phyloP scores from a whole-genome alignment of 2,888 invertebrate genomes.

The Rhyacophila evoluta region DNA sequence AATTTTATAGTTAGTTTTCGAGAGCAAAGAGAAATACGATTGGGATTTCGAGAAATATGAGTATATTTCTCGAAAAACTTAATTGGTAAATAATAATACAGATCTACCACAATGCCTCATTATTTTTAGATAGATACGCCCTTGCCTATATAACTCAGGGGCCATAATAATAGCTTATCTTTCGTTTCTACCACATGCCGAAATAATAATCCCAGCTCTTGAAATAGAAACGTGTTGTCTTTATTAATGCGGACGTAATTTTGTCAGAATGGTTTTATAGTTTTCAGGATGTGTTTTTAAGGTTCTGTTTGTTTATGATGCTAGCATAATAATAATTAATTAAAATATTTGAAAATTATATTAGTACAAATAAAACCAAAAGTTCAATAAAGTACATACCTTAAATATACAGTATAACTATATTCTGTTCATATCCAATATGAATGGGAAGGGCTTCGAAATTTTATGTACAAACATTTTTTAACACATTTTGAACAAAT shows the following conservation, averaged over 20 bases:
- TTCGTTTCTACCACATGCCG: conserved; percentile 4
- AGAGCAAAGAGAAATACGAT: too few relatives aligned
- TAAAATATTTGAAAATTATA: too few relatives aligned
- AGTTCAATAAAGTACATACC: too few relatives aligned
- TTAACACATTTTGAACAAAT: too few relatives aligned
- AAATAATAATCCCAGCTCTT: not conserved
- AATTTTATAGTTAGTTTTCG: too few relatives aligned
- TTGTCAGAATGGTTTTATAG: not conserved
- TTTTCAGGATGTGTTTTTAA: not conserved
- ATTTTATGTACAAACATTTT: too few relatives aligned
- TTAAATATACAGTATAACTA: too few relatives aligned
- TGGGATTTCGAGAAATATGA: too few relatives aligned
- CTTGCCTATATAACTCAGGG: not conserved
- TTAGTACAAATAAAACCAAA: too few relatives aligned
- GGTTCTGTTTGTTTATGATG: not conserved
- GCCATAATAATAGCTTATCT: not conserved
- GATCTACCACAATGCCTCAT: not conserved
- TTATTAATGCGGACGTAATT: not conserved
- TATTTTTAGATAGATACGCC: not conserved
- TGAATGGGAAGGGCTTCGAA: too few relatives aligned
- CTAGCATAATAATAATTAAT: not conserved
- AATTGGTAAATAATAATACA: not conserved
- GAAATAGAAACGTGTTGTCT: conserved; percentile 19
- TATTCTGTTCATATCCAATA: too few relatives aligned
- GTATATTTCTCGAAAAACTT: not conserved